These are phyloP conservation scores for Rhyacichthys aspro DNA, from an alignment of 2,797 vertebrate genomes.

Conservation along the genomic window DNA sequence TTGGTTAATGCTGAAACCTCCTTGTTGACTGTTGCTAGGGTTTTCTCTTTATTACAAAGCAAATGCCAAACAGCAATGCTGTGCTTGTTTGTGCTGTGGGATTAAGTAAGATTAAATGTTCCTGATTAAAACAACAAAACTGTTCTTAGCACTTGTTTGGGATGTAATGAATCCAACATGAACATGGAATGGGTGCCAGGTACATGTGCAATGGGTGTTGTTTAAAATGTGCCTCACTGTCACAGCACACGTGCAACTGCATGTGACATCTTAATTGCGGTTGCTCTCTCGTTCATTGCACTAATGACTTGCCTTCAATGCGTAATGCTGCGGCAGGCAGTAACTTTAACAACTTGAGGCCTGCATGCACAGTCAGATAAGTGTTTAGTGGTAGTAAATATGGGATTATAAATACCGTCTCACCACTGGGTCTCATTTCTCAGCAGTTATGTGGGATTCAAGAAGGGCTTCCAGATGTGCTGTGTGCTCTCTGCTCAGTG, in stretches of 20 bases:
- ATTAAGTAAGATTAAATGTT: conserved; percentile 68
- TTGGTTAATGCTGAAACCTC: conserved; percentile 16
- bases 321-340: conserved; percentile 55
- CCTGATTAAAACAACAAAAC: conserved; percentile 45
- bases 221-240: conserved; percentile 17
- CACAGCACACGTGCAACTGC: conserved; percentile 15
- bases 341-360: conserved; percentile 69
- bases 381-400: conserved; percentile 65
- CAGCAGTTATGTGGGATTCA: conserved; percentile 65
- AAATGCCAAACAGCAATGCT: conserved; percentile 36
- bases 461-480: conserved; percentile 77
- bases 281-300: conserved; percentile 59
- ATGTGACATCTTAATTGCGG: conserved; percentile 50
- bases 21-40: conserved; percentile 31
- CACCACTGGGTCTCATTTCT: conserved; percentile 63
- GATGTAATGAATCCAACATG: conserved; percentile 32
- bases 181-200: not conserved
- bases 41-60: conserved; percentile 40
- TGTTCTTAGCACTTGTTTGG: conserved; percentile 36
- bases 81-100: conserved; percentile 40
- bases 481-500: conserved; percentile 31
- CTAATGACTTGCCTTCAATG: conserved; percentile 70
- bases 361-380: conserved; percentile 65
- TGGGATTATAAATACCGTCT: conserved; percentile 72
- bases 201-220: conserved; percentile 7